A percentile compares a stretch with the other conserved stretches of the same genome.
Conservation (phyloP, 2,113 vertebrate genomes). For the Prochilodus magdalenae region DNA sequence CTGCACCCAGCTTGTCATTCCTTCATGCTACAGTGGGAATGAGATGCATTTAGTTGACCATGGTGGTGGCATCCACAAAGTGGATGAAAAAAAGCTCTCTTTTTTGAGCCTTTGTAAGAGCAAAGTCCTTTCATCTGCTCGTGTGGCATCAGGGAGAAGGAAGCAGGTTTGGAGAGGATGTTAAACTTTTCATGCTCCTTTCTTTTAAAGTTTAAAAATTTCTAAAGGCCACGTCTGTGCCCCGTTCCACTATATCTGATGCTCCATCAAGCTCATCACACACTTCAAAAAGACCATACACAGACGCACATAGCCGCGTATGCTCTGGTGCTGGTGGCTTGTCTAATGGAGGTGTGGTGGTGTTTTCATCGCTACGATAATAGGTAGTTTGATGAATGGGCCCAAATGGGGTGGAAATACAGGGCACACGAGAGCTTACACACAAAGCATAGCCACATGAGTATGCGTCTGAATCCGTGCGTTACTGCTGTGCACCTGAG, state of each 20-base stretch:
- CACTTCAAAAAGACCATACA: constrained; percentile 36
- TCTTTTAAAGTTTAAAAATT: constrained; percentile 31
- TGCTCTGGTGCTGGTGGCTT: background rate
- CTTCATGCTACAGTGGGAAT: constrained; percentile 11
- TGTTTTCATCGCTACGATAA: constrained; percentile 24
- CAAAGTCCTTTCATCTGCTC: constrained; percentile 49
- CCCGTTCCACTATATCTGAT: constrained; percentile 40
- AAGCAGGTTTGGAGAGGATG: constrained; percentile 48
- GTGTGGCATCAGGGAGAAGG: constrained; percentile 44
- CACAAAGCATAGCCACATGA: background rate
- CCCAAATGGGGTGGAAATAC: constrained; percentile 21
- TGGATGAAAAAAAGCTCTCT: background rate
- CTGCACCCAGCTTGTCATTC: constrained; percentile 40
- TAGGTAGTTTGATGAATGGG: constrained; percentile 38
- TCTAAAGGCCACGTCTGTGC: constrained; percentile 16
- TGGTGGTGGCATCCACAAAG: constrained; percentile 36
- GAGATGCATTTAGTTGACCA: constrained; percentile 46
- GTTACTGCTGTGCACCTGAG: constrained; percentile 20
- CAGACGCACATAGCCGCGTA: background rate
- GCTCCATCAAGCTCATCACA: constrained; percentile 42
- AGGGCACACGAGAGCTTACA: constrained; percentile 17
- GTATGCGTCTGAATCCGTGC: constrained; percentile 21
- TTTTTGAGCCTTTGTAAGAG: constrained; percentile 44
- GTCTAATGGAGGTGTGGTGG: constrained; percentile 41
- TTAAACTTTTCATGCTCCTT: constrained; percentile 52